These are phyloP conservation scores for Seriola dumerili DNA, from an alignment of 2,113 vertebrate species.

Conservation along the genomic window DNA sequence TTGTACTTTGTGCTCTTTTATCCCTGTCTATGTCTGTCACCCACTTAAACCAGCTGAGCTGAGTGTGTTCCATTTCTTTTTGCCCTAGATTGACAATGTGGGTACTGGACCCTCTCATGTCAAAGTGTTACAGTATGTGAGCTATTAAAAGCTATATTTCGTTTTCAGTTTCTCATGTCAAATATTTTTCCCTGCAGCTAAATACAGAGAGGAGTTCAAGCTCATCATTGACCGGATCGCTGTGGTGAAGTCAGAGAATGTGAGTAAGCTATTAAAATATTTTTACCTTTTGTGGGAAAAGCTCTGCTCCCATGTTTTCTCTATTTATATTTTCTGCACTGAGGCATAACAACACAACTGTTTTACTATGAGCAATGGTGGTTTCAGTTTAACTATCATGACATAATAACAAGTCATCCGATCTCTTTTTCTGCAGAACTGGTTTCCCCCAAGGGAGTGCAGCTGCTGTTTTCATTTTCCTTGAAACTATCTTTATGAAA, in stretches of 20 bases:
- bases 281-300: constrained; percentile 58
- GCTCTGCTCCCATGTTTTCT: neutral
- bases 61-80: neutral
- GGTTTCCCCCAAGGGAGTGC: neutral
- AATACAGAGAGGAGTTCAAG: constrained; percentile 89
- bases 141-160: constrained; percentile 17
- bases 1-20: neutral
- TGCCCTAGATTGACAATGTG: neutral
- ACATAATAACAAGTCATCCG: neutral
- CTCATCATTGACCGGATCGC: constrained; percentile 85
- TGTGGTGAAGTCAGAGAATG: constrained; percentile 86
- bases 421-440: constrained; percentile 4
- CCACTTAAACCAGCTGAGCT: neutral
- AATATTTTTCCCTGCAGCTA: constrained; percentile 74
- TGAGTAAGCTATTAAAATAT: constrained; percentile 72
- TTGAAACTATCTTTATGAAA: neutral
- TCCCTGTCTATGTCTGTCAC: neutral
- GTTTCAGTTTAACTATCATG: neutral
- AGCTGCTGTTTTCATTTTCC: constrained; percentile 37
- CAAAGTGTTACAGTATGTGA: neutral
- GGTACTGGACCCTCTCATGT: fast-evolving
- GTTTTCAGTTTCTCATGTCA: constrained; percentile 23
- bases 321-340: neutral
- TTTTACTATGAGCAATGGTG: neutral
- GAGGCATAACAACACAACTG: neutral